Conservation (phyloP, 2,113 vertebrate species). For the Tinamus guttatus region DNA sequence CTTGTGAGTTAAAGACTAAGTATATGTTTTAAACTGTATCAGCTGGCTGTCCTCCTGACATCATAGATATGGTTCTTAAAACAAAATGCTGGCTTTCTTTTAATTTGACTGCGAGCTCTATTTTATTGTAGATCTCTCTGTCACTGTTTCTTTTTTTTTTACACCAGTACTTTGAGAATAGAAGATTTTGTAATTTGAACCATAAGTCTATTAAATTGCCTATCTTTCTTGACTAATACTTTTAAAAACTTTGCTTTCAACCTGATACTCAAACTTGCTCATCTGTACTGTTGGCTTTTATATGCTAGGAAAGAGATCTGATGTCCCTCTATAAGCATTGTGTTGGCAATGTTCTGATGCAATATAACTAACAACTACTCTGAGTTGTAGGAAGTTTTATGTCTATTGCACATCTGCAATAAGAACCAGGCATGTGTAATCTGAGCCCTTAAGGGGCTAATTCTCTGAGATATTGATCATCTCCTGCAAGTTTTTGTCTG, state of each 20-base stretch:
- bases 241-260: background rate
- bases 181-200: background rate
- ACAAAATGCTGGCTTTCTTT: background rate
- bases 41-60: background rate
- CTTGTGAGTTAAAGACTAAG: background rate
- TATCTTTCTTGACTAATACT: background rate
- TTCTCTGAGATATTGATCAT: slow-evolving; percentile 28
- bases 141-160: background rate
- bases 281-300: background rate
- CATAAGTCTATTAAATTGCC: background rate
- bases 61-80: background rate
- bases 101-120: background rate
- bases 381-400: slow-evolving; percentile 14
- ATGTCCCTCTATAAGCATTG: background rate
- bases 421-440: slow-evolving; percentile 41
- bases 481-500: background rate
- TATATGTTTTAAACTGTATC: background rate
- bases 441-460: background rate
- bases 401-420: slow-evolving; percentile 42
- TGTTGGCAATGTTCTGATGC: background rate
- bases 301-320: background rate
- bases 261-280: background rate
- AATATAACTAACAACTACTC: background rate
- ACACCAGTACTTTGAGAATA: background rate
- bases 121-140: background rate